Percentiles rank a stretch among this genome's conserved stretches.
Conservation (phyloP, 2,113 vertebrate species). For the Bubo scandiacus region DNA sequence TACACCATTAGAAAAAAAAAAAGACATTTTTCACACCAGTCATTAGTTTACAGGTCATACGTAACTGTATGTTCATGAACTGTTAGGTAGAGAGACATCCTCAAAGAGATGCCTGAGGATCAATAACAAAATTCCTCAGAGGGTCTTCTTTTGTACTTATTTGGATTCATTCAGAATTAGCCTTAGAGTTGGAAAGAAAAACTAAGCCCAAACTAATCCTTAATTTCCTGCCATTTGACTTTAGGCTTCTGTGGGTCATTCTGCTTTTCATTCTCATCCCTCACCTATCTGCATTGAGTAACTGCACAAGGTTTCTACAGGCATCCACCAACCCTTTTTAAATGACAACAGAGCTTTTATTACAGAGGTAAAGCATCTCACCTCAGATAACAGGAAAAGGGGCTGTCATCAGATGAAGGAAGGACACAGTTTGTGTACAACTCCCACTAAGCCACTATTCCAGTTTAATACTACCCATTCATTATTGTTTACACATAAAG, state of each 20-base stretch:
- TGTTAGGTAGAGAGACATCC: background rate
- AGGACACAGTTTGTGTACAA: background rate
- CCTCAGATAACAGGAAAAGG: background rate
- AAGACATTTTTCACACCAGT: constrained; percentile 22
- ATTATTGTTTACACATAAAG: background rate
- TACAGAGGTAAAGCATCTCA: background rate
- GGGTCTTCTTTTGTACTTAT: background rate
- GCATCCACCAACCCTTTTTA: background rate
- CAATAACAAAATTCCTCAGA: background rate
- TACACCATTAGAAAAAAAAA: background rate
- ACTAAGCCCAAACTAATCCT: background rate
- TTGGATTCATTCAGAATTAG: background rate
- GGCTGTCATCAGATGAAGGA: background rate
- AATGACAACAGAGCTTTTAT: background rate
- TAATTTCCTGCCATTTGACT: background rate
- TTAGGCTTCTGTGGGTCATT: background rate
- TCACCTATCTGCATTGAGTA: background rate
- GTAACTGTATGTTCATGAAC: background rate
- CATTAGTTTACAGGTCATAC: background rate
- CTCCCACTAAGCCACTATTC: background rate
- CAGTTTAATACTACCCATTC: background rate
- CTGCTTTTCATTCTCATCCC: background rate
- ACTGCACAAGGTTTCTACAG: background rate
- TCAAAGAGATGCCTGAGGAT: background rate
- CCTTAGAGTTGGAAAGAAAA: background rate